Evolutionary conservation across 2,113 vertebrate species (phyloP).

Genomic region (Lanius collurio): DNA sequence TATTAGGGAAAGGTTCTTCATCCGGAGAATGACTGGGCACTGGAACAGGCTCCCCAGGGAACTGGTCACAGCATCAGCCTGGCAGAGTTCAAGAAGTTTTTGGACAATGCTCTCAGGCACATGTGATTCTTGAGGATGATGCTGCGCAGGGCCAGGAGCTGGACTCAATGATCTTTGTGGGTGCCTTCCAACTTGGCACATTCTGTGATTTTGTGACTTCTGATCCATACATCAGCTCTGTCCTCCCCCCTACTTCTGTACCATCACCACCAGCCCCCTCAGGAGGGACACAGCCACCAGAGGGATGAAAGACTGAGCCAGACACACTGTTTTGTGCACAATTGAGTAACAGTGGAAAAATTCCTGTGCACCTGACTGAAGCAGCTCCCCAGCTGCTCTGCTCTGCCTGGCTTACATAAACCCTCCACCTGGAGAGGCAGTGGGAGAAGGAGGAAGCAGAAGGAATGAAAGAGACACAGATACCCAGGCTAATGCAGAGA

Average conservation of each 20-base stretch:
- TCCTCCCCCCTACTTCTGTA: not conserved
- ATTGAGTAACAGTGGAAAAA: not conserved
- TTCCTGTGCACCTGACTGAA: not conserved
- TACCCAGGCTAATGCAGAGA: not conserved
- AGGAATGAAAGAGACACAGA: not conserved
- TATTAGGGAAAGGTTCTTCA: not conserved
- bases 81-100: not conserved
- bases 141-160: not conserved
- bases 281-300: not conserved
- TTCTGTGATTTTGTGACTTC: not conserved
- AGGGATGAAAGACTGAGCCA: not conserved
- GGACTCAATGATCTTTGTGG: not conserved
- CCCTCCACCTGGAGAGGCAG: not conserved
- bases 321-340: accelerated
- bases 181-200: not conserved
- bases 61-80: not conserved
- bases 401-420: not conserved
- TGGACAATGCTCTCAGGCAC: not conserved
- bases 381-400: not conserved
- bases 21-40: not conserved
- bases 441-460: not conserved
- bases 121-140: not conserved
- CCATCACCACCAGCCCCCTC: not conserved
- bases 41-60: not conserved
- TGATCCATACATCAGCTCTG: not conserved